These are phyloP conservation scores for Perccottus glenii DNA, from an alignment of 2,113 vertebrate genomes.

Conservation along the genomic window DNA sequence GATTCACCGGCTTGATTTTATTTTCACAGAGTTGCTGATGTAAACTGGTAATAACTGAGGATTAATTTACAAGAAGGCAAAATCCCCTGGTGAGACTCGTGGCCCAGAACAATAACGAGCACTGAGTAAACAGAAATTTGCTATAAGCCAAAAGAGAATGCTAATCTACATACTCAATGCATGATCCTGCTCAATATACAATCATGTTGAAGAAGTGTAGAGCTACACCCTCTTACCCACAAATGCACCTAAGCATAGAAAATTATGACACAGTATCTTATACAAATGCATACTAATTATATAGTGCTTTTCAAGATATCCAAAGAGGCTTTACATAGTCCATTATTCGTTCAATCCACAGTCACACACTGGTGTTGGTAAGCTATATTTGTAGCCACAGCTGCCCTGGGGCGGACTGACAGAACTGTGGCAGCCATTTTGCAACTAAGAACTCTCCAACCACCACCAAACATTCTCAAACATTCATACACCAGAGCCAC, in stretches of 20 bases:
- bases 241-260: constrained; percentile 28
- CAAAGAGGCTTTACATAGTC: too few relatives aligned
- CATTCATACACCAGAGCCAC: too few relatives aligned
- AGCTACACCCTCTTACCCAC: constrained; percentile 11
- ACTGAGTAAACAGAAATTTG: constrained; percentile 65
- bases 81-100: constrained; percentile 62
- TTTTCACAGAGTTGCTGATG: constrained; percentile 60
- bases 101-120: constrained; percentile 78
- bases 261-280: constrained; percentile 65
- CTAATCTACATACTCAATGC: constrained; percentile 42
- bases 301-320: too few relatives aligned
- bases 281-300: too few relatives aligned
- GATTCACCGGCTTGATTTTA: constrained; percentile 55
- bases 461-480: too few relatives aligned
- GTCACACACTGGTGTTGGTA: too few relatives aligned
- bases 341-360: too few relatives aligned
- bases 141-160: constrained; percentile 61
- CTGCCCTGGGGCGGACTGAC: too few relatives aligned
- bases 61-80: constrained; percentile 70
- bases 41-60: constrained; percentile 70
- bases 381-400: too few relatives aligned
- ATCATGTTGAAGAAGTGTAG: constrained; percentile 7
- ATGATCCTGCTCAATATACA: constrained; percentile 22
- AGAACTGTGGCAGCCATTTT: too few relatives aligned
- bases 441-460: too few relatives aligned